Evolutionary conservation across 2,888 invertebrate species (phyloP).

Genomic region (Agonopterix arenella): DNA sequence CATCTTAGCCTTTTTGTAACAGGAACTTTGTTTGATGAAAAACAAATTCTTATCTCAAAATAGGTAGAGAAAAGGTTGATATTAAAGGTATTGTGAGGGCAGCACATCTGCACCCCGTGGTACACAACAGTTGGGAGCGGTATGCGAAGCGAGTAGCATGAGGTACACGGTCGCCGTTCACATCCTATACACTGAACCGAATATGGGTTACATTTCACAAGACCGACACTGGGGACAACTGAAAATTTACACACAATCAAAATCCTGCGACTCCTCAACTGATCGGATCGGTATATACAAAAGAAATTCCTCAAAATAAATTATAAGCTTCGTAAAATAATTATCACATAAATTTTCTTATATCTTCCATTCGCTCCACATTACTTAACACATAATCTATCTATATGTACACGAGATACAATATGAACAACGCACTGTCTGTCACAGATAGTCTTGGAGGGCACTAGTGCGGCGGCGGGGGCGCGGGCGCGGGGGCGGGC

Average conservation of each 20-base stretch:
- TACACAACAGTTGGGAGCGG: constrained; percentile 63
- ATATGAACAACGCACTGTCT: constrained; percentile 34
- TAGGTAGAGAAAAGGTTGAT: constrained; percentile 12
- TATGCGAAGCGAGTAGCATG: constrained; percentile 64
- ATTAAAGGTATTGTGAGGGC: constrained; percentile 20
- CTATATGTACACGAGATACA: constrained; percentile 52
- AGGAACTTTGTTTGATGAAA: background rate
- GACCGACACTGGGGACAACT: constrained; percentile 41
- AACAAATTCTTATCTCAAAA: background rate
- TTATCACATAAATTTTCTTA: constrained; percentile 75
- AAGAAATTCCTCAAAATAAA: constrained; percentile 72
- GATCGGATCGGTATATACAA: constrained; percentile 62
- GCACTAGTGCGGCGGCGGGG: constrained; percentile 8
- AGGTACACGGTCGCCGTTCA: constrained; percentile 52
- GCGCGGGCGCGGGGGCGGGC: constrained; percentile 17
- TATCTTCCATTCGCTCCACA: constrained; percentile 60
- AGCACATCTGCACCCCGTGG: constrained; percentile 38
- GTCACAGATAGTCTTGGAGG: constrained; percentile 6
- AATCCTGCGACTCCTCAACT: constrained; percentile 29
- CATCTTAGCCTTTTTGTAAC: background rate
- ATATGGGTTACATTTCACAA: constrained; percentile 51
- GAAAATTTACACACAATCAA: constrained; percentile 43
- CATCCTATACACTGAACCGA: constrained; percentile 47
- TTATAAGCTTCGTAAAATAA: constrained; percentile 75
- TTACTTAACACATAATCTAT: constrained; percentile 66